Evolutionary conservation across 2,113 vertebrate species (phyloP).

Genomic region (Holacanthus passer): DNA sequence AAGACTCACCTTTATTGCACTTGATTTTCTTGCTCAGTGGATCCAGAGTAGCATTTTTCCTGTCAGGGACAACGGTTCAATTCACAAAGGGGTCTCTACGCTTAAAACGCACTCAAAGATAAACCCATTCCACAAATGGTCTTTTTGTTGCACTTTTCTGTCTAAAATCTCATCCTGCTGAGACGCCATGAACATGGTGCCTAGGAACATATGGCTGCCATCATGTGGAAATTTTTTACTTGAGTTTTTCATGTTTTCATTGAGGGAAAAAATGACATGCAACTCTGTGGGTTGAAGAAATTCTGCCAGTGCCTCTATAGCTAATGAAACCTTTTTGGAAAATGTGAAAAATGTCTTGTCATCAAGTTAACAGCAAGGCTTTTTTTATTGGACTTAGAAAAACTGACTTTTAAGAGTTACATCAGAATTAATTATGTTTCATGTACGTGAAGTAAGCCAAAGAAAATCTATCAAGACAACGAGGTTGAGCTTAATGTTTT

Average conservation of each 20-base stretch:
- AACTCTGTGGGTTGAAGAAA: not conserved
- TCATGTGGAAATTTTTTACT: not conserved
- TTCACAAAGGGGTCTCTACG: not conserved
- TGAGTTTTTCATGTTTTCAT: not conserved
- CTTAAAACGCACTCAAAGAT: not conserved
- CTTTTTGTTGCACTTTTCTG: conserved; percentile 2
- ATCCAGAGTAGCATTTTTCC: not conserved
- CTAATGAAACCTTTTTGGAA: not conserved
- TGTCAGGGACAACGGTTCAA: not conserved
- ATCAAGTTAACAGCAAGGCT: not conserved
- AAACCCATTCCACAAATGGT: not conserved
- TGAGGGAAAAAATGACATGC: not conserved
- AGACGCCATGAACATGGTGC: not conserved
- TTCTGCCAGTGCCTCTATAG: not conserved
- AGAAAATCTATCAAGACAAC: not conserved
- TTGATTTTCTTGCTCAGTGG: not conserved
- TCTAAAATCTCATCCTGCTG: not conserved
- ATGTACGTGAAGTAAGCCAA: not conserved
- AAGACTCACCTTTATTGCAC: not conserved
- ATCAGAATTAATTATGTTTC: not conserved
- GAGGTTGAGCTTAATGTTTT: not conserved
- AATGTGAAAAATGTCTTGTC: not conserved
- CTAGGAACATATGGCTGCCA: not conserved
- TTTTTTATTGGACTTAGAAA: not conserved
- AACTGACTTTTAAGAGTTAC: not conserved